Conservation (phyloP, 2,888 invertebrate genomes). For the Nemapogon koenigi region DNA sequence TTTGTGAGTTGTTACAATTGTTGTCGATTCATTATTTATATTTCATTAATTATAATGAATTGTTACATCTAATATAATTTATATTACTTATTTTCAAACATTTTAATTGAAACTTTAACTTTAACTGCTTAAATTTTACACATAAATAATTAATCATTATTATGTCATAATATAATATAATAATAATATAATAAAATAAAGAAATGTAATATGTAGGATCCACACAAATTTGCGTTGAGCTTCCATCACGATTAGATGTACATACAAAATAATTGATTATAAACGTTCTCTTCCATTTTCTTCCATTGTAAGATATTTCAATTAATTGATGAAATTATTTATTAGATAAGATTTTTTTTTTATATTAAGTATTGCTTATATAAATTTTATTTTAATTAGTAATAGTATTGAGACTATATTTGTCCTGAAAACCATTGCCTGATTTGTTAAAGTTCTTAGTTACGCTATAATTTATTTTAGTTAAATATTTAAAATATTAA, state of each 20-base stretch:
- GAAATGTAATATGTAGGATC: slow-evolving; percentile 24
- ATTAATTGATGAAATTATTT: slow-evolving; percentile 5
- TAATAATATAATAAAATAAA: background rate
- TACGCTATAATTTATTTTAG: too few species aligned
- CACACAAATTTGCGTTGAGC: slow-evolving; percentile 65
- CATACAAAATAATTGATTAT: slow-evolving; percentile 38
- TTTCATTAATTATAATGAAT: background rate
- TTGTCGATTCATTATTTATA: background rate
- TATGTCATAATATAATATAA: background rate
- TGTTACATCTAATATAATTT: background rate
- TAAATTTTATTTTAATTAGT: background rate
- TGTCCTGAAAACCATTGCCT: too few species aligned
- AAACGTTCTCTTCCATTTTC: too few species aligned
- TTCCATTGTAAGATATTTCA: slow-evolving; percentile 4
- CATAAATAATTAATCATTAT: background rate
- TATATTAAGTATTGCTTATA: background rate
- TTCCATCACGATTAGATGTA: slow-evolving; percentile 67
- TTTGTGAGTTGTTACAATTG: background rate
- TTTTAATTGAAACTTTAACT: background rate
- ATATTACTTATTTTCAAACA: background rate
- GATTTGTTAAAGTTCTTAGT: too few species aligned
- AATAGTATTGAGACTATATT: too few species aligned
- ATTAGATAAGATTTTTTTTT: background rate
- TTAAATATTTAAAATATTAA: too few species aligned
- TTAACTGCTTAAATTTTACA: background rate